phyloP scores from a whole-genome alignment of 2,797 vertebrate species.

The Sebastes goodei region DNA sequence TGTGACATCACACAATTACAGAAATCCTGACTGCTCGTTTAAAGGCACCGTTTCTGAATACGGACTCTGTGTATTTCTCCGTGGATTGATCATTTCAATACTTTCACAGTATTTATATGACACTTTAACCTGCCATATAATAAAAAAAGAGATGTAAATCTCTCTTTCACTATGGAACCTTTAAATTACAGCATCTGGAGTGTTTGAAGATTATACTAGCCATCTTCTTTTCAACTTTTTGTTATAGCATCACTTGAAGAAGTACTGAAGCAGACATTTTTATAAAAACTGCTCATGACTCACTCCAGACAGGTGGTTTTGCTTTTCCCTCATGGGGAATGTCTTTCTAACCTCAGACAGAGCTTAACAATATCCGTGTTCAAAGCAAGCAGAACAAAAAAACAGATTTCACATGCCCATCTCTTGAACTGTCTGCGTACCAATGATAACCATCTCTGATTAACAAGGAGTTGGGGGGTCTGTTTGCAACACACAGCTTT shows the following conservation, averaged over 20 bases:
- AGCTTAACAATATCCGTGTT: not conserved
- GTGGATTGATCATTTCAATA: no score
- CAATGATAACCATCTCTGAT: not conserved
- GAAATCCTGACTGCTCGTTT: no score
- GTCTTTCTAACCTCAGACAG: not conserved
- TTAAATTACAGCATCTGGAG: not conserved
- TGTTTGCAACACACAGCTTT: not conserved
- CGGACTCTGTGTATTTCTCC: no score
- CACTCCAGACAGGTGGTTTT: not conserved
- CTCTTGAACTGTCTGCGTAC: not conserved
- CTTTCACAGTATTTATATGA: no score
- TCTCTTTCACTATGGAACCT: no score
- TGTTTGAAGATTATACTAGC: not conserved
- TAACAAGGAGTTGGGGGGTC: not conserved
- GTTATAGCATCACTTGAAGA: not conserved
- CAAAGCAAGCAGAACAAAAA: not conserved
- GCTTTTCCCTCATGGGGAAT: not conserved
- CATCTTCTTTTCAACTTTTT: not conserved
- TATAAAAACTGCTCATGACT: not conserved
- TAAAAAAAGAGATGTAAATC: not conserved
- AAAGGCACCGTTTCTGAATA: no score
- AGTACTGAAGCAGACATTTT: not conserved
- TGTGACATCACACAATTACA: no score
- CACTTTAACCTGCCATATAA: not conserved
- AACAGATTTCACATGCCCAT: not conserved